These are phyloP conservation scores for Taenaris catops DNA, from an alignment of 2,888 invertebrate species.

Conservation along the genomic window DNA sequence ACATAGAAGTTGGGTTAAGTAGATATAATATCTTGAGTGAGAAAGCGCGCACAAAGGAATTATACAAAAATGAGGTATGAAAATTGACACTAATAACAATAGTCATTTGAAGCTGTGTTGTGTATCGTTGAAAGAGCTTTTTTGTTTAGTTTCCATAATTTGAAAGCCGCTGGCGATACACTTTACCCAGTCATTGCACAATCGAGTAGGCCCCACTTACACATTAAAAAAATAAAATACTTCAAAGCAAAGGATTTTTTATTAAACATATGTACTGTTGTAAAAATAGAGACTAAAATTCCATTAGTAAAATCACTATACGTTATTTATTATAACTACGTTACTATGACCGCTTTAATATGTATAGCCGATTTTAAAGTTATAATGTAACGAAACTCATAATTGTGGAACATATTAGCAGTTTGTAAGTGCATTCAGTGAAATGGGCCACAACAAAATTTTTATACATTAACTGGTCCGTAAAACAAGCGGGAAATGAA, in stretches of 20 bases:
- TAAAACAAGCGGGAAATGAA: constrained; percentile 38
- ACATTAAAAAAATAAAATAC: too few species aligned
- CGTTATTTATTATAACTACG: constrained; percentile 34
- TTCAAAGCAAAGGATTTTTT: too few species aligned
- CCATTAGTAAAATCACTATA: constrained; percentile 30
- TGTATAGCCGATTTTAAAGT: constrained; percentile 19
- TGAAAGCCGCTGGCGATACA: constrained; percentile 31
- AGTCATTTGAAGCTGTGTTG: constrained; percentile 11
- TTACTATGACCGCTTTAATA: constrained; percentile 23
- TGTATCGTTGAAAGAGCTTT: constrained; percentile 8
- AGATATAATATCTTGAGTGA: constrained; percentile 8
- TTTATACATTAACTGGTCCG: constrained; percentile 41
- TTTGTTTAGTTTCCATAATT: constrained; percentile 35
- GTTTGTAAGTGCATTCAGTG: constrained; percentile 29
- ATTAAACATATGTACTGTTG: too few species aligned
- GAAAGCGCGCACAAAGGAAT: constrained; percentile 17
- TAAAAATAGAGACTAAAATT: too few species aligned
- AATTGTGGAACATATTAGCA: constrained; percentile 28
- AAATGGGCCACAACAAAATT: constrained; percentile 42
- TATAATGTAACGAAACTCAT: constrained; percentile 18
- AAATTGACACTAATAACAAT: constrained; percentile 24
- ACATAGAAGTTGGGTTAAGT: not conserved
- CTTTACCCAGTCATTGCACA: too few species aligned
- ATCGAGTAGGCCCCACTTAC: too few species aligned
- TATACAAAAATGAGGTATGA: constrained; percentile 17